These are phyloP conservation scores for Ctenoplectra terminalis DNA, from an alignment of 1,140 invertebrate species.

Conservation along the genomic window DNA sequence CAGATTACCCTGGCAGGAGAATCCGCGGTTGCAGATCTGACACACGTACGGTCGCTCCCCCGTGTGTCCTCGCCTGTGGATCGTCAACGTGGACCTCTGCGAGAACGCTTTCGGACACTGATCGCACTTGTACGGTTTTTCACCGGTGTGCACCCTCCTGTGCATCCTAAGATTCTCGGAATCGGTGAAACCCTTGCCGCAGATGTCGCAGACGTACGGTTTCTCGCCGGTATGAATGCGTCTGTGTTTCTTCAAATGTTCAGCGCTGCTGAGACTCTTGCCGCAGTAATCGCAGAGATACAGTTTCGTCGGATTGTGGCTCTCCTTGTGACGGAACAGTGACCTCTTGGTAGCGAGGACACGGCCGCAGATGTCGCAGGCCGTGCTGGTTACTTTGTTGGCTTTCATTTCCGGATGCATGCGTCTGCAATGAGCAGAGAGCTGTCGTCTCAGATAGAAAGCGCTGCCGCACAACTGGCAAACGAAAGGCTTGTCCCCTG, in stretches of 20 bases:
- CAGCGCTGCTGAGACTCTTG: constrained; percentile 89
- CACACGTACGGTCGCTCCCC: constrained; percentile 83
- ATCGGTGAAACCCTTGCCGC: constrained; percentile 83
- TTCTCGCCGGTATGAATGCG: constrained; percentile 89
- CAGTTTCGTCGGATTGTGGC: constrained; percentile 85
- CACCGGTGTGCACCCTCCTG: constrained; percentile 82
- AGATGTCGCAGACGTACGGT: constrained; percentile 87
- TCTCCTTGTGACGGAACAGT: constrained; percentile 85
- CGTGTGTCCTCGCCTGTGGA: constrained; percentile 84
- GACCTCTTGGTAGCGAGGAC: constrained; percentile 80
- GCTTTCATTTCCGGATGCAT: constrained; percentile 79
- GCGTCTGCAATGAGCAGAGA: constrained; percentile 77
- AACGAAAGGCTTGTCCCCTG: constrained; percentile 83
- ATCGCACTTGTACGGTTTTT: constrained; percentile 84
- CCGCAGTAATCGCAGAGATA: constrained; percentile 89
- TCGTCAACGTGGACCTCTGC: constrained; percentile 81
- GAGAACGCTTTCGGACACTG: constrained; percentile 82
- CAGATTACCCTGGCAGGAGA: constrained; percentile 82
- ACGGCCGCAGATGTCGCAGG: constrained; percentile 82
- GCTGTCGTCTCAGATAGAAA: constrained; percentile 80
- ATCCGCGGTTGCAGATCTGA: constrained; percentile 81
- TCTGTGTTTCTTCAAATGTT: constrained; percentile 88
- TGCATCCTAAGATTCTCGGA: constrained; percentile 82
- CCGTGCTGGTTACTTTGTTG: constrained; percentile 79
- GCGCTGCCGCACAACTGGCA: constrained; percentile 85